phyloP scores from a whole-genome alignment of 2,888 invertebrate genomes.

The Panzeria rudis region DNA sequence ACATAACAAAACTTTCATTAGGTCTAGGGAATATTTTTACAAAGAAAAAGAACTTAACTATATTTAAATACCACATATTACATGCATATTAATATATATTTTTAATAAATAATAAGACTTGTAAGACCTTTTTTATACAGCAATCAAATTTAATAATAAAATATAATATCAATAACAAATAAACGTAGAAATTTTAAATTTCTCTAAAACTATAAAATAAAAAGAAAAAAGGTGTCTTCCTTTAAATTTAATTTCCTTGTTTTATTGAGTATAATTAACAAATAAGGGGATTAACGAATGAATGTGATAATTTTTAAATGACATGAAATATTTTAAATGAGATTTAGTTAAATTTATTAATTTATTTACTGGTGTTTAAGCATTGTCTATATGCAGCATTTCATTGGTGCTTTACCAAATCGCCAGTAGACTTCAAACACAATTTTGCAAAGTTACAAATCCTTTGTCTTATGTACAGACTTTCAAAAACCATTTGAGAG shows the following conservation, averaged over 20 bases:
- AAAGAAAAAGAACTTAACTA: constrained; percentile 64
- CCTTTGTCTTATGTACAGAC: no score
- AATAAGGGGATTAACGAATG: no score
- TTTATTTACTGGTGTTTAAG: no score
- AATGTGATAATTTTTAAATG: no score
- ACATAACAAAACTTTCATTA: constrained; percentile 30
- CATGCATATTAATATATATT: constrained; percentile 45
- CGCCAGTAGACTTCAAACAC: no score
- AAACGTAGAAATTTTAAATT: constrained; percentile 62
- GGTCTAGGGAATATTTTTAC: constrained; percentile 51
- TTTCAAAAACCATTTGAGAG: no score
- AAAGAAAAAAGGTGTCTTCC: background rate
- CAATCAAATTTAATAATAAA: constrained; percentile 47
- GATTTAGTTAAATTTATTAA: no score
- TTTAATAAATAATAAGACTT: constrained; percentile 65
- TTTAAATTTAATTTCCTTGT: constrained; percentile 12
- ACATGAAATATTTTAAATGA: no score
- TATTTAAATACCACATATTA: constrained; percentile 60
- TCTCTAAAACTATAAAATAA: constrained; percentile 50
- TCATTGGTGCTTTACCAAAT: no score
- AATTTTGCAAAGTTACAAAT: no score
- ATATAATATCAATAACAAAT: constrained; percentile 9
- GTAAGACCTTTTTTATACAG: constrained; percentile 65
- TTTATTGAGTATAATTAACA: background rate
- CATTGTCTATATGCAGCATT: no score